Base-by-base conservation (phyloP, 2,888 invertebrate genomes). In the Catonia carolina region DNA sequence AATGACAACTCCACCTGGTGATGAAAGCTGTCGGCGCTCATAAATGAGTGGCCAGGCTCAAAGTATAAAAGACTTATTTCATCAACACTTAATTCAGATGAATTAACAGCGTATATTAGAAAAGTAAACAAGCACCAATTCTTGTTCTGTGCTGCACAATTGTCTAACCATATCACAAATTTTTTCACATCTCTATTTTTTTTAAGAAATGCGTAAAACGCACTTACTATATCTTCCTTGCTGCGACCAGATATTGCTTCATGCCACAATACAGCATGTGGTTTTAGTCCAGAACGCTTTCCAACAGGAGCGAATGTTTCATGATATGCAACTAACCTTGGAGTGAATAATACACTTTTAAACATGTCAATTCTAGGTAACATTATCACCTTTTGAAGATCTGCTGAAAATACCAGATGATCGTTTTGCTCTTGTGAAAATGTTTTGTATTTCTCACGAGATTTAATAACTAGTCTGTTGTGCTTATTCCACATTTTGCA, bases 311-410 rank as follows among this genome's bases (percentile, higher is more conserved):
- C 36, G 36, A 51, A 51, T 12, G 36, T 51, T n/a, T 35, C 42
- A 54, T 54, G 14, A n/a, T 41, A 54, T 18, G 20, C 31, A 14
- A 27, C 17, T 15, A 54, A 10, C 12, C 33, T 23, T 33, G 22
- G 31, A 8, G 41, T 55, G 53, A 66, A 66, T n/a, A 65, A 53
- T 12, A 60, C 59, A n/a, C 35, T 33, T 42, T 65, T 64, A 45
- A 65, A 63, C 51, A 41, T 59, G 4, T 65, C 65, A 65, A 68
- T 66, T 12, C 66, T 63, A 17, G 67, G 65, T 23, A 62, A 42
- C 58, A 69, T 54, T 12, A 59, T 67, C 12, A 59, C 41, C 33
- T 59, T 59, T 39, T 59, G 37, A 42, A 59, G 20, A n/a, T 54
- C 45, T 2, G 45, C 10, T 35, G 54, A 33, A 35, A 53, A 45